Evolutionary conservation across 2,113 vertebrate species (phyloP), one percentile per base, ranked within the genome.

Genomic region (Myocastor coypus): DNA sequence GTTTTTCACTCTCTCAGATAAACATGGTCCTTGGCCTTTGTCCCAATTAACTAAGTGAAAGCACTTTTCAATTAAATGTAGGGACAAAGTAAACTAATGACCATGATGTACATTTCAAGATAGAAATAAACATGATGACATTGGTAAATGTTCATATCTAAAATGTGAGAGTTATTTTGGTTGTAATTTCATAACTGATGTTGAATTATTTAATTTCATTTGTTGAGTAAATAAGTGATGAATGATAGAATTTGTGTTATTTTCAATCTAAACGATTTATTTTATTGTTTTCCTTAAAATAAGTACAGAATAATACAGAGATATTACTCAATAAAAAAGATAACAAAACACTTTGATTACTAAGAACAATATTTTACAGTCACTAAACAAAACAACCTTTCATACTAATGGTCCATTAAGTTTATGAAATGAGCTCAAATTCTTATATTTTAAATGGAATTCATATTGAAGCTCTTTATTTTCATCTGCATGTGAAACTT

Each of bases 261-360:
- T 93, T 95, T 92, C 63, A 82, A 96, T 92, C 80, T 37, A 95
- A 95, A 81, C 81, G 22, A 81, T 78, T 91, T 82, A 37, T 13
- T 88, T 91, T 26, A 40, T 81, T 4, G 34, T 63, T 96, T 94
- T 89, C 8, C 55, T 89, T 90, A 93, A 57, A 59, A 83, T 92
- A 91, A 86, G 37, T 50, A 22, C 20, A 96, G 59, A 78, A 77
- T 82, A 75, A 69, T 87, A 75, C 82, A 92, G 26, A 78, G n/a
- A n/a, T 24, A 63, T 92, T 83, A 91, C 73, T 92, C 83, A 87
- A 85, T 13, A 84, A 88, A 26, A 32, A 50, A 50, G 10, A 81
- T 30, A 75, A 69, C 92, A 55, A 66, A 93, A 84, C 75, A 68
- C 28, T 16, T 75, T 13, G 42, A 71, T 69, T 78, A 85, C 28